These are phyloP conservation scores for Phyllostomus discolor DNA, from an alignment of 2,113 vertebrate species.

Conservation along the genomic window DNA sequence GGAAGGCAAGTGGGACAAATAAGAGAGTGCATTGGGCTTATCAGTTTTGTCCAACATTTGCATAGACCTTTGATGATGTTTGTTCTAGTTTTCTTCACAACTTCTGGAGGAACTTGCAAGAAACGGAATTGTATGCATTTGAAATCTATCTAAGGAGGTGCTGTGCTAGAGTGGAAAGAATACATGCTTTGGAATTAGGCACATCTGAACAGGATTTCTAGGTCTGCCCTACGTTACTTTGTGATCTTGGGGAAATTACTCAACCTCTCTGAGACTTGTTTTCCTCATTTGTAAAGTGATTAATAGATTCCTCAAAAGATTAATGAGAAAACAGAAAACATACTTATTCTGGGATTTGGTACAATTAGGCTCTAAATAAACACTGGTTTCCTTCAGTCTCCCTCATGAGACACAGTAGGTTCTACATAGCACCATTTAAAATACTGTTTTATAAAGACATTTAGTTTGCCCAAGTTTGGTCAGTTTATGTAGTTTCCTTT, in stretches of 20 bases:
- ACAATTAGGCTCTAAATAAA: neutral
- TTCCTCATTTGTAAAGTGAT: neutral
- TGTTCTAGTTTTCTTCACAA: neutral
- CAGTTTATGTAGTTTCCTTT: neutral
- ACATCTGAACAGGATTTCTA: neutral
- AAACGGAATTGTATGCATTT: neutral
- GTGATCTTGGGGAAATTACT: constrained; percentile 1
- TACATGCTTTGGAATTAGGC: neutral
- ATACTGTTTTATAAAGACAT: neutral
- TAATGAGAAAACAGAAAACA: neutral
- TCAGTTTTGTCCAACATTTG: neutral
- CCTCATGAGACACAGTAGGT: neutral
- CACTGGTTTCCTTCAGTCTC: neutral
- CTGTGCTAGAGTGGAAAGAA: neutral
- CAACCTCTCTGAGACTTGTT: neutral
- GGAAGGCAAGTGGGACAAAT: neutral
- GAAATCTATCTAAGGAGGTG: neutral
- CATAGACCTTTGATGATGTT: neutral
- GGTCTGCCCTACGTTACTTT: neutral
- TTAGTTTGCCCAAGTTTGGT: neutral
- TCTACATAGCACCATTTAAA: neutral
- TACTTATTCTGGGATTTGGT: neutral
- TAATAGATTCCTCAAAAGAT: neutral
- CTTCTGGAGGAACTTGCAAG: neutral
- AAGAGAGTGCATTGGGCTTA: neutral